Conservation (phyloP, 2,888 invertebrate genomes). For the Drosophila formosana region DNA sequence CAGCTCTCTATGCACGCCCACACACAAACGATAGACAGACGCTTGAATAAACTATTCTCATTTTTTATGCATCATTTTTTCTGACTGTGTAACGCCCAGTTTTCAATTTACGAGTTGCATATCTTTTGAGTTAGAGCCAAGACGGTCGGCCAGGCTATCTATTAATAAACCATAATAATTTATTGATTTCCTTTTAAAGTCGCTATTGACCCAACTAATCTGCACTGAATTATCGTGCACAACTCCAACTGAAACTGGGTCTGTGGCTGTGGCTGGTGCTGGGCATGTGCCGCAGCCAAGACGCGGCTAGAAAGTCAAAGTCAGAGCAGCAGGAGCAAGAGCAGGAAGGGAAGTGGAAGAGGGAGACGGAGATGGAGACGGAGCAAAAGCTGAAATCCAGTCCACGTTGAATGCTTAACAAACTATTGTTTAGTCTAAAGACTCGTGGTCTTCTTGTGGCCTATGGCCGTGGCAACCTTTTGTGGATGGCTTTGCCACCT, state of each 20-base stretch:
- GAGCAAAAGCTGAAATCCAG: not conserved
- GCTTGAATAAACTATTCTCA: conserved; percentile 1
- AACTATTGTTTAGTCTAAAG: conserved; percentile 62
- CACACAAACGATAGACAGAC: not conserved
- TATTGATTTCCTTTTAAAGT: conserved; percentile 76
- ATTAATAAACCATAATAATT: conserved; percentile 79
- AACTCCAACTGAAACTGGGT: conserved; percentile 16
- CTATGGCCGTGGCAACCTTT: conserved; percentile 60
- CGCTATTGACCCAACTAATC: conserved; percentile 78
- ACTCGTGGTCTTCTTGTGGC: conserved; percentile 47
- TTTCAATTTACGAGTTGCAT: conserved; percentile 63
- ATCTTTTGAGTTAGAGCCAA: conserved; percentile 52
- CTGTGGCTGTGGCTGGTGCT: conserved; percentile 4
- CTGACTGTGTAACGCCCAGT: conserved; percentile 45
- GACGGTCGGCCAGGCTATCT: conserved; percentile 42
- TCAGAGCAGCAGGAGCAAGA: conserved; percentile 9
- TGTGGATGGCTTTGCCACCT: conserved; percentile 59
- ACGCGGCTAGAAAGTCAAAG: conserved; percentile 38
- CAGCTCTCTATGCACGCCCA: conserved; percentile 22
- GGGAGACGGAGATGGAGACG: not conserved
- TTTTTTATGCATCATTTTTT: conserved; percentile 11
- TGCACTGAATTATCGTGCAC: conserved; percentile 67
- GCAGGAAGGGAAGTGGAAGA: no score
- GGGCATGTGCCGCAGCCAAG: conserved; percentile 6
- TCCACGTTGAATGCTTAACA: conserved; percentile 55